These are phyloP conservation scores for Pandemis heparana DNA, from an alignment of 2,888 invertebrate genomes.

Conservation along the genomic window DNA sequence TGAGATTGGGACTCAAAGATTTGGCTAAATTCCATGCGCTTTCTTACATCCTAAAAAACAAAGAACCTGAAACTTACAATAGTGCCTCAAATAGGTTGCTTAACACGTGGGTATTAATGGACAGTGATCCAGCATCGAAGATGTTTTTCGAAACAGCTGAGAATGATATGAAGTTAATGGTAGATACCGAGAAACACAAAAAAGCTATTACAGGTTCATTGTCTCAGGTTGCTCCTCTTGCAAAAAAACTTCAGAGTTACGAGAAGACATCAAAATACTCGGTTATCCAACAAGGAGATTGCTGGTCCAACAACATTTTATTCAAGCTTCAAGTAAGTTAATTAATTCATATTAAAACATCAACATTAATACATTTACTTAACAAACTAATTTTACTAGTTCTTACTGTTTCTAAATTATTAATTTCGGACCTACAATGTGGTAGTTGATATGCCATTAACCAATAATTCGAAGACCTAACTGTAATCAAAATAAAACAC, in stretches of 20 bases:
- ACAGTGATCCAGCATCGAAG: neutral
- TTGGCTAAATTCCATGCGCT: conserved; percentile 62
- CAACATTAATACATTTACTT: too few species aligned
- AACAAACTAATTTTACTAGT: too few species aligned
- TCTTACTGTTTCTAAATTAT: too few species aligned
- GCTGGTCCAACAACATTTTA: conserved; percentile 67
- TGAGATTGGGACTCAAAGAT: conserved; percentile 57
- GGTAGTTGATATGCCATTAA: too few species aligned
- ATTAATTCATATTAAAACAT: neutral
- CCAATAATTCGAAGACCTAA: too few species aligned
- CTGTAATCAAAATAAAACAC: too few species aligned
- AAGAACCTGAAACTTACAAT: conserved; percentile 55
- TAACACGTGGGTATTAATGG: conserved; percentile 46
- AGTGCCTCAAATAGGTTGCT: conserved; percentile 45
- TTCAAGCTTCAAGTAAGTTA: conserved; percentile 55
- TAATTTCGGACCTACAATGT: too few species aligned
- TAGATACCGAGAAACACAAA: conserved; percentile 51
- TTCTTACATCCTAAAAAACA: conserved; percentile 58
- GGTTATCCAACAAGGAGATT: conserved; percentile 62
- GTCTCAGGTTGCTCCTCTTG: conserved; percentile 10
- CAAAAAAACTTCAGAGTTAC: conserved; percentile 43
- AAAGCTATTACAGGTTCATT: conserved; percentile 48
- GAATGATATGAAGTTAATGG: conserved; percentile 39
- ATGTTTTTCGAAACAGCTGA: conserved; percentile 46
- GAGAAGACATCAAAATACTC: conserved; percentile 52